These are phyloP conservation scores for Drosophila willistoni DNA, from an alignment of 1,140 invertebrate species.

Conservation along the genomic window DNA sequence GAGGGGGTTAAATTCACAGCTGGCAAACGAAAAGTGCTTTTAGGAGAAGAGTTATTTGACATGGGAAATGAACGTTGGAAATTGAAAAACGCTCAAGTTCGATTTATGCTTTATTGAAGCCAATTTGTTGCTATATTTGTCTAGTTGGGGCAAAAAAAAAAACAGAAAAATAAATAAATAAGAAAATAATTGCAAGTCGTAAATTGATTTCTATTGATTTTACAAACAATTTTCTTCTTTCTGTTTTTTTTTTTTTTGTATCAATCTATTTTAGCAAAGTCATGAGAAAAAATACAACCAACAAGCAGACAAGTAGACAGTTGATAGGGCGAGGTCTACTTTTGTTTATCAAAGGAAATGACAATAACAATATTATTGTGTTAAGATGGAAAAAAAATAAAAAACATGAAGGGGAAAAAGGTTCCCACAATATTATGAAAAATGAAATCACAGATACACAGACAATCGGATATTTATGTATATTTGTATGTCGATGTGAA, in stretches of 20 bases:
- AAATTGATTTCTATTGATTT: slow-evolving; percentile 65
- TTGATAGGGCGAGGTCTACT: slow-evolving; percentile 11
- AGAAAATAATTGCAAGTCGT: slow-evolving; percentile 65
- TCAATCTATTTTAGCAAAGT: slow-evolving; percentile 41
- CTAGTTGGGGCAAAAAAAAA: slow-evolving; percentile 24
- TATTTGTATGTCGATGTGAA: not conserved
- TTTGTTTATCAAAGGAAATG: slow-evolving; percentile 47
- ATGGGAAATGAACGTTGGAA: slow-evolving; percentile 55
- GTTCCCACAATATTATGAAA: slow-evolving; percentile 21
- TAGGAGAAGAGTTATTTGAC: slow-evolving; percentile 15
- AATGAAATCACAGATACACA: not conserved
- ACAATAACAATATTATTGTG: slow-evolving; percentile 44
- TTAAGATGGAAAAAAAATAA: not conserved
- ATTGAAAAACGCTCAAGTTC: slow-evolving; percentile 63
- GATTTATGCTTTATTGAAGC: slow-evolving; percentile 72
- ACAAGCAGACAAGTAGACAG: not conserved
- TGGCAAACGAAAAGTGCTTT: slow-evolving; percentile 14
- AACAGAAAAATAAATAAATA: not conserved
- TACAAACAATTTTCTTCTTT: slow-evolving; percentile 14
- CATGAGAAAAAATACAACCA: slow-evolving; percentile 38
- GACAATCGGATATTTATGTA: too few relatives aligned
- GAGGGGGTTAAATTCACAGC: not conserved
- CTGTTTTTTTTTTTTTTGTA: slow-evolving; percentile 10
- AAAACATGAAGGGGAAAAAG: not conserved
- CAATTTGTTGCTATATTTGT: slow-evolving; percentile 53